Base-by-base conservation (phyloP, 2,888 invertebrate species). In the Lasius platythorax region DNA sequence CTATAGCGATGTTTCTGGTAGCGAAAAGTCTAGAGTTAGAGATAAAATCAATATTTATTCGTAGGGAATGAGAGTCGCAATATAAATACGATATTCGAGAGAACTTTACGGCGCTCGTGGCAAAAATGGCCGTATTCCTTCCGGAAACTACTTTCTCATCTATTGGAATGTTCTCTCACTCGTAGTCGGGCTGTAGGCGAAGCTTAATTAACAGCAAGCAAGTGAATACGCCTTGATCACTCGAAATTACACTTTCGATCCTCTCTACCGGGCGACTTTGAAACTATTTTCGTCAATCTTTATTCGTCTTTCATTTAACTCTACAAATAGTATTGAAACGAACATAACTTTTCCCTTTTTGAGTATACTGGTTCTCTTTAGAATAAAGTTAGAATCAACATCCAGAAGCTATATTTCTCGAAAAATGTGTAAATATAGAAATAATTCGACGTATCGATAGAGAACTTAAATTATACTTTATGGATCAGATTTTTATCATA, bases 141-240 rank as follows among this genome's bases (percentile, higher is more conserved):
- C 50, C 50, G 23, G 37, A 72, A 70, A 33, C 63, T 68, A 53
- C 73, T 75, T 85, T 56, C 68, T 72, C 75, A 23, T 79, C 53
- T 33, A 81, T 89, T 84, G 68, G 63, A 83, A 84, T 75, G 64
- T 58, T 81, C 40, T 56, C 64, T 75, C 30, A 61, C 9, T 64
- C 23, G 23, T 56, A 40, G 72, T 43, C n/a, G 37, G 63, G 37
- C 15, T n/a, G 30, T 50, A 66, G 67, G 79, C 58, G 88, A 83
- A 90, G 86, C 87, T 91, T 91, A 91, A 92, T 93, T 92, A 91
- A 89, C 88, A 87, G 85, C 84, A 84, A 87, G 83, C 89, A 90
- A 92, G 91, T 91, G 91, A 93, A 93, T 94, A 91, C 92, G 90
- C 87, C 88, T 90, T 93, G 92, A 93, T 94, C 92, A 93, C 89